Evolutionary conservation across 2,888 invertebrate genomes (phyloP).

Genomic region (Caenorhabditis afra): DNA sequence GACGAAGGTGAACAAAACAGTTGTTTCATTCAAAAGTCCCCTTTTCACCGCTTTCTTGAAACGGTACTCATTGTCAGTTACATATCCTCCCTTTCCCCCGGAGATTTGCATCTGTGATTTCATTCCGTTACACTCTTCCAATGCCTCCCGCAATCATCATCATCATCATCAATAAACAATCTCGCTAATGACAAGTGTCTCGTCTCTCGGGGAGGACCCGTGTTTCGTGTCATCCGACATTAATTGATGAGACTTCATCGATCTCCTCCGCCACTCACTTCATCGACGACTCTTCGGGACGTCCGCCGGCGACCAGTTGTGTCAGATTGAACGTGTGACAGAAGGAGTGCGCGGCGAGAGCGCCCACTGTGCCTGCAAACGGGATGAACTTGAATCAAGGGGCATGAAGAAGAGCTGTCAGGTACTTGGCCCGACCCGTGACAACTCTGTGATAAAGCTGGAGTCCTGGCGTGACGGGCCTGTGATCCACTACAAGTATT

Average conservation of each 20-base stretch:
- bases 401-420: too few species aligned
- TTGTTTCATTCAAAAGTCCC: too few species aligned
- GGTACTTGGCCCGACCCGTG: too few species aligned
- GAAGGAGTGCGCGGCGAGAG: conserved; percentile 66
- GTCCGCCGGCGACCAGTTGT: conserved; percentile 70
- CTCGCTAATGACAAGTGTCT: conserved; percentile 38
- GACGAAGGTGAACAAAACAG: too few species aligned
- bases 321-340: conserved; percentile 73
- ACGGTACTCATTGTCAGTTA: too few species aligned
- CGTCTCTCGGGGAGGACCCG: conserved; percentile 20
- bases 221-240: conserved; percentile 54
- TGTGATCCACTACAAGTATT: too few species aligned
- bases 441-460: too few species aligned
- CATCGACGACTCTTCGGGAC: conserved; percentile 73
- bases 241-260: conserved; percentile 57
- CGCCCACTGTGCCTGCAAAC: conserved; percentile 61
- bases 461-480: too few species aligned
- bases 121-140: not conserved
- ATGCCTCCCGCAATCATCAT: conserved; percentile 14
- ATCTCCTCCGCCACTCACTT: conserved; percentile 63
- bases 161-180: conserved; percentile 46
- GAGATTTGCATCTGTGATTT: too few species aligned
- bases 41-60: too few species aligned
- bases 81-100: too few species aligned
- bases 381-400: not conserved